Base-by-base conservation (phyloP, 2,888 invertebrate species). In the Trichogramma dendrolimi region DNA sequence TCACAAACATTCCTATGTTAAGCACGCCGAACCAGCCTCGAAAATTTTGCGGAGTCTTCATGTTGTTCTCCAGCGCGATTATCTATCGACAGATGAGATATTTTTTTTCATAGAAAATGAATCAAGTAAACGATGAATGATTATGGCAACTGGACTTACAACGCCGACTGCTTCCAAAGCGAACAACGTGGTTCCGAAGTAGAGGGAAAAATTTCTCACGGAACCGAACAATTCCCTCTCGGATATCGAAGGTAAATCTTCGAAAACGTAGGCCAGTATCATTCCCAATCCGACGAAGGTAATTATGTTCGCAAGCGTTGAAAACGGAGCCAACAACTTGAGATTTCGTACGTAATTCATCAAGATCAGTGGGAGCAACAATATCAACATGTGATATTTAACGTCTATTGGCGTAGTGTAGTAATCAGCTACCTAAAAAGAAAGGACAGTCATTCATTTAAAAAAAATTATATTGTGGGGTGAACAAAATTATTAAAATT, bases 131-230 rank as follows among this genome's bases (percentile, higher is more conserved):
- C 8, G 7, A 6, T 53, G 14, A 6, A 6, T 27, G 7, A 4
- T 5, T 38, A 5, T 51, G 5, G 49, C n/a, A 44, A 10, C 10
- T 53, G 41, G 38, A 82, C 88, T 83, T 74, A 90, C 90, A 80
- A 90, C 89, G 38, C 90, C 90, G 43, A 90, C 89, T 1, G 90
- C 89, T 70, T 90, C 96, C 70, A 96, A 84, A 0, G 96, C 92
- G 79, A 94, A 96, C 61, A 96, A 82, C 3, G 92, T 91, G 0
- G 94, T 95, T 2, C 96, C 95, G 74, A 95, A 92, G 76, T 89
- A 95, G 10, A 94, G 80, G 0, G 93, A 91, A 72, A 89, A 86
- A 71, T 82, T 84, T 66, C 76, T 70, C 55, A 81, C 71, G 4
- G 83, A 77, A 0, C 84, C 83, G 10, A 85, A 72, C 67, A 80